These are phyloP conservation scores for Leptopilina myrica DNA, from an alignment of 2,888 invertebrate genomes.

Conservation along the genomic window DNA sequence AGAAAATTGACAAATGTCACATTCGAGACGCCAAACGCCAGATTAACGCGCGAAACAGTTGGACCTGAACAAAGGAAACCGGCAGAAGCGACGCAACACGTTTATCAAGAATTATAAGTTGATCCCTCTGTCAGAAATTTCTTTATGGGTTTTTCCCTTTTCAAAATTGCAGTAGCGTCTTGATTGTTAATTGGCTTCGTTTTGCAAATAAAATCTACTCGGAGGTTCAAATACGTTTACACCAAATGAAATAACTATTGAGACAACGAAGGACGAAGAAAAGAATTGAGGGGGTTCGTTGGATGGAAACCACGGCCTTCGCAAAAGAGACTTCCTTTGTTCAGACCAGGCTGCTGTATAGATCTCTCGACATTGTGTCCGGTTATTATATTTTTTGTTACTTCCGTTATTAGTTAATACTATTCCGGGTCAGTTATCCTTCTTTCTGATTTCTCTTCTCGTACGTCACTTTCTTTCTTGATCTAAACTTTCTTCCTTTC, in stretches of 20 bases:
- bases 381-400: slow-evolving; percentile 16
- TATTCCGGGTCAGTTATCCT: neutral
- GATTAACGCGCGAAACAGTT: slow-evolving; percentile 18
- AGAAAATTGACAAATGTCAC: slow-evolving; percentile 27
- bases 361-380: slow-evolving; percentile 17
- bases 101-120: slow-evolving; percentile 5
- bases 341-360: slow-evolving; percentile 34
- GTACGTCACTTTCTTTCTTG: slow-evolving; percentile 14
- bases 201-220: neutral
- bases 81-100: slow-evolving; percentile 26
- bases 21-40: neutral
- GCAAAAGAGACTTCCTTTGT: slow-evolving; percentile 36
- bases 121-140: neutral
- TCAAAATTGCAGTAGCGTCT: neutral
- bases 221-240: neutral
- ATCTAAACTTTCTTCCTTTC: slow-evolving; percentile 33
- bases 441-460: neutral
- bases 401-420: neutral
- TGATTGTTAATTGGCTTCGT: neutral
- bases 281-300: slow-evolving; percentile 26
- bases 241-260: neutral
- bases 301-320: slow-evolving; percentile 27
- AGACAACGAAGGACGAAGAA: slow-evolving; percentile 29
- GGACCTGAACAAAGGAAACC: slow-evolving; percentile 40
- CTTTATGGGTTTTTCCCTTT: neutral